Evolutionary conservation across 2,797 vertebrate genomes (phyloP).

Genomic region (Epinephelus awoara): DNA sequence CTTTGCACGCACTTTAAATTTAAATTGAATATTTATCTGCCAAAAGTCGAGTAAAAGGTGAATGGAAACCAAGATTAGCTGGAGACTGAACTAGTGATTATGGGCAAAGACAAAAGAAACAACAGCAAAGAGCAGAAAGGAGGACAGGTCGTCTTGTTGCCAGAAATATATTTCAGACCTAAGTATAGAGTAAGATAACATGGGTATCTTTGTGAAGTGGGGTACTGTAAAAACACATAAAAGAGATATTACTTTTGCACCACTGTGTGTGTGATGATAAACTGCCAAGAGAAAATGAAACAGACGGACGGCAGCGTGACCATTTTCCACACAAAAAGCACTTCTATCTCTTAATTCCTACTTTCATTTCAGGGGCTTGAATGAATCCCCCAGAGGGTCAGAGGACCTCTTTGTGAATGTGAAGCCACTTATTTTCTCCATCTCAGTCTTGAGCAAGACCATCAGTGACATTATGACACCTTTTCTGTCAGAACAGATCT

Average conservation of each 20-base stretch:
- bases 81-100: constrained; percentile 28
- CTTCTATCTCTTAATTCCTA: constrained; percentile 59
- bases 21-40: not conserved
- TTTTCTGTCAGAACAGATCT: constrained; percentile 20
- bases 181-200: constrained; percentile 13
- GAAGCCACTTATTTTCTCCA: constrained; percentile 59
- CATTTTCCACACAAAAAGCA: constrained; percentile 45
- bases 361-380: constrained; percentile 66
- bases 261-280: constrained; percentile 21
- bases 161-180: not conserved
- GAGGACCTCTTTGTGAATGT: constrained; percentile 35
- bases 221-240: constrained; percentile 31
- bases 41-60: constrained; percentile 20
- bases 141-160: not conserved
- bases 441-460: constrained; percentile 30
- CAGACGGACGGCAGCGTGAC: constrained; percentile 21
- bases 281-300: constrained; percentile 28
- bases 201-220: constrained; percentile 29
- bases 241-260: constrained; percentile 32
- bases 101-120: constrained; percentile 8
- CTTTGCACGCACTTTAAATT: not conserved
- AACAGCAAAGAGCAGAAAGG: constrained; percentile 14
- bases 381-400: constrained; percentile 58
- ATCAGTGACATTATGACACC: constrained; percentile 39
- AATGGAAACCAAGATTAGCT: constrained; percentile 27